Evolutionary conservation across 2,797 vertebrate genomes (phyloP), one percentile per base, ranked within the genome.

Genomic region (Sebastes oblongus): DNA sequence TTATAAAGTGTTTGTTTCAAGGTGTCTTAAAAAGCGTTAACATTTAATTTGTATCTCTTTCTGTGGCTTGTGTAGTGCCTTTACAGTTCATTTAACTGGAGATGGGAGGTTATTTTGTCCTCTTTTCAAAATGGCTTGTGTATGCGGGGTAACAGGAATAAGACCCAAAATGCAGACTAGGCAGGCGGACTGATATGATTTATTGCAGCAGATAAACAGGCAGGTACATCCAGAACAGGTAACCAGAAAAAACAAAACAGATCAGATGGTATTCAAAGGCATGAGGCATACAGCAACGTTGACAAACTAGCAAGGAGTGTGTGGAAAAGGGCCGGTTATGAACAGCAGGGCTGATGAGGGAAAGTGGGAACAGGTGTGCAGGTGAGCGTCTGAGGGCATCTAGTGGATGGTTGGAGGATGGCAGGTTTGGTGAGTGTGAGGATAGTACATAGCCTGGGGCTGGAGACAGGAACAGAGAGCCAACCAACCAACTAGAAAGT

Each of bases 121-220:
- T 67, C n/a, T 55, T n/a, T 52, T 52, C 7, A 13, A 8, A 22
- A 22, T 13, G 30, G 11, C 30, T 22, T 3, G 5, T 34, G 20
- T 22, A 18, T 62, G 20, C 9, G 0, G 0, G 0, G 24, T 27
- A 29, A 59, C 56, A 29, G 25, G 14, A 16, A 39, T 39, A 39
- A 14, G 12, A 39, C 36, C 12, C 36, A 36, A 36, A 36, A 34
- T 13, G 36, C 36, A 36, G 36, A 36, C 36, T 36, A 6, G 1
- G 12, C 8, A 6, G 1, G 12, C 8, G 2, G 12, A 14, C 27
- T 30, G 14, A 29, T 32, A 11, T 32, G 18, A 60, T 18, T 14
- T 59, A 58, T 8, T 25, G 55, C 55, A 58, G 13, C 55, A 25
- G 24, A 39, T 39, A 6, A 46, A 46, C 42, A 46, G 42, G 14